Evolutionary conservation across 92 coral and sea anemone species (phyloP).

Genomic region (Nematostella vectensis): DNA sequence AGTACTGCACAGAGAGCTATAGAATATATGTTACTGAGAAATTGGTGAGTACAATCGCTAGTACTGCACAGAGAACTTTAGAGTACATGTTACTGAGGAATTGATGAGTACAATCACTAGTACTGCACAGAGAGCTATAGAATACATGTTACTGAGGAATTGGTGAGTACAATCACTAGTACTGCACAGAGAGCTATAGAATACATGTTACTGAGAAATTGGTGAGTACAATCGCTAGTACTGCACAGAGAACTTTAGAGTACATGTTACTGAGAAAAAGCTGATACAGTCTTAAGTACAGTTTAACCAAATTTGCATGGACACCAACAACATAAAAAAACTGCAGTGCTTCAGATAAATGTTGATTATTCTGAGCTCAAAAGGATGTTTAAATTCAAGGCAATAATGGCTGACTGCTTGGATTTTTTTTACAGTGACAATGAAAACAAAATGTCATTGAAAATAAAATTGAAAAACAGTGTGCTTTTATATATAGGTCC

Average conservation of each 20-base stretch:
- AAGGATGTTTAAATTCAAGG: no score
- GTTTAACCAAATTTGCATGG: conserved; percentile 73
- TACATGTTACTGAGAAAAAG: conserved; percentile 65
- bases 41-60: no score
- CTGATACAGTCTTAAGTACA: conserved; percentile 43
- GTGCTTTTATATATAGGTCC: no score
- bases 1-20: conserved; percentile 71
- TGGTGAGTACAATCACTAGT: conserved; percentile 45
- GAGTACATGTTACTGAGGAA: conserved; percentile 65
- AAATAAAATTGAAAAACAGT: no score
- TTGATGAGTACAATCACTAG: conserved; percentile 48
- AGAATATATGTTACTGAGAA: conserved; percentile 67
- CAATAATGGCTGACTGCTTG: no score
- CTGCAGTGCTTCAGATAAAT: no score
- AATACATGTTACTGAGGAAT: conserved; percentile 67
- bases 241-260: conserved; percentile 72
- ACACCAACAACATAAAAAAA: no score
- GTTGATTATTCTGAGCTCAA: no score
- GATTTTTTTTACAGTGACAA: no score
- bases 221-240: conserved; percentile 45
- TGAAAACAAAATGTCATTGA: no score
- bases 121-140: conserved; percentile 71
- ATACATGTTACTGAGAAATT: conserved; percentile 71
- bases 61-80: conserved; percentile 67
- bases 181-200: conserved; percentile 71